Percentiles rank a stretch among this genome's conserved stretches.
phyloP scores from a whole-genome alignment of 2,113 vertebrate genomes.

The Nesoenas mayeri region DNA sequence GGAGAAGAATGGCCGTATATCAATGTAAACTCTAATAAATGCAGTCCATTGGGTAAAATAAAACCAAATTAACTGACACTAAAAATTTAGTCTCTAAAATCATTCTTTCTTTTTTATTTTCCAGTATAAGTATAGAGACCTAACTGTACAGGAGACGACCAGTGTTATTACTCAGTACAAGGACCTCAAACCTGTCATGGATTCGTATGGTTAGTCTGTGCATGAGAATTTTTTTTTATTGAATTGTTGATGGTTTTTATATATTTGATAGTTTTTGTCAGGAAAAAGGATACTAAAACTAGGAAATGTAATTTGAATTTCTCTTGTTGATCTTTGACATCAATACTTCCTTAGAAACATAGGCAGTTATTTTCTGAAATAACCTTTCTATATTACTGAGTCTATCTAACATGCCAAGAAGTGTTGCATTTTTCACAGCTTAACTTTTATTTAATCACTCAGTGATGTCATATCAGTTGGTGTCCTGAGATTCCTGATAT shows the following conservation, averaged over 20 bases:
- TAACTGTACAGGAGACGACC: slow-evolving; percentile 92
- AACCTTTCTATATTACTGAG: background rate
- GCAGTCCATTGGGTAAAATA: background rate
- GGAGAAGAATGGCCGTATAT: background rate
- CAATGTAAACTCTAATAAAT: background rate
- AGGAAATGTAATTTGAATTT: background rate
- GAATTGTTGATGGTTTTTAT: background rate
- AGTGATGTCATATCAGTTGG: background rate
- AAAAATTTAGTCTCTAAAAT: background rate
- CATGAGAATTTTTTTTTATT: background rate
- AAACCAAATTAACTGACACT: background rate
- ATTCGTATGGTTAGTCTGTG: slow-evolving; percentile 88
- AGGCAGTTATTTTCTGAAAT: background rate
- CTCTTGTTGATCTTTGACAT: background rate
- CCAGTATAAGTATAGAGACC: slow-evolving; percentile 97
- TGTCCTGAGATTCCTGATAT: background rate
- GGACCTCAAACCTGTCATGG: slow-evolving; percentile 96
- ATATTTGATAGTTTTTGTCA: background rate
- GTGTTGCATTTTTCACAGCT: background rate
- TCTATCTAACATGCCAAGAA: background rate
- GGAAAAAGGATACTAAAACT: background rate
- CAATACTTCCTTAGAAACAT: background rate
- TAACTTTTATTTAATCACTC: background rate
- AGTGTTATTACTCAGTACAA: slow-evolving; percentile 93
- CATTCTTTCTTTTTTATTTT: slow-evolving; percentile 59